These are phyloP conservation scores for Hermatobates lingyangjiaoensis DNA, from an alignment of 1,140 invertebrate species.

Conservation along the genomic window DNA sequence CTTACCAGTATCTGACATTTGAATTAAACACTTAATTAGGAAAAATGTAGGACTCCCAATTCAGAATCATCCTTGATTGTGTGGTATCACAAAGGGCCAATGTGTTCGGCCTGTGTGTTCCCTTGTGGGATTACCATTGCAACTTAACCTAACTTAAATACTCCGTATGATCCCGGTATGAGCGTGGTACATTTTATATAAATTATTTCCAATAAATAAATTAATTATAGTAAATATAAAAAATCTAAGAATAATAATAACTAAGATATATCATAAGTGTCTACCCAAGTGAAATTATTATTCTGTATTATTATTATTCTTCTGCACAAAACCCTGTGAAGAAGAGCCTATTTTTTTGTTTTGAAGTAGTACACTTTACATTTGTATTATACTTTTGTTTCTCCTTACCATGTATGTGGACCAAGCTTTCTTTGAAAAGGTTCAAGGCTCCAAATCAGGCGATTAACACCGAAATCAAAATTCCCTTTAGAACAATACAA, in stretches of 20 bases:
- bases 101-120: too few relatives aligned
- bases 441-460: constrained; percentile 91
- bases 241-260: neutral
- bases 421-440: constrained; percentile 90
- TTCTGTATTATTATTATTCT: neutral
- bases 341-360: neutral
- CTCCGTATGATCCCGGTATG: too few relatives aligned
- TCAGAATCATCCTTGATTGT: too few relatives aligned
- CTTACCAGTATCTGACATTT: too few relatives aligned
- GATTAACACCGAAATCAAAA: constrained; percentile 96
- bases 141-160: too few relatives aligned
- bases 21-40: too few relatives aligned
- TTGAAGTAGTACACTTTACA: neutral
- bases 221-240: neutral
- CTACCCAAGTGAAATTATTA: neutral
- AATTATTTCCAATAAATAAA: too few relatives aligned
- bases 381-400: neutral
- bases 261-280: neutral
- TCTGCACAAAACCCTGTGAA: neutral
- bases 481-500: constrained; percentile 97
- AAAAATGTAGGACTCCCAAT: too few relatives aligned
- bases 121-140: too few relatives aligned
- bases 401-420: constrained; percentile 71
- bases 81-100: too few relatives aligned
- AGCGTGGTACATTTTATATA: too few relatives aligned